Percentiles rank a stretch among this genome's conserved stretches.
Conservation (phyloP, 2,797 vertebrate genomes). For the Darevskia nairensis region DNA sequence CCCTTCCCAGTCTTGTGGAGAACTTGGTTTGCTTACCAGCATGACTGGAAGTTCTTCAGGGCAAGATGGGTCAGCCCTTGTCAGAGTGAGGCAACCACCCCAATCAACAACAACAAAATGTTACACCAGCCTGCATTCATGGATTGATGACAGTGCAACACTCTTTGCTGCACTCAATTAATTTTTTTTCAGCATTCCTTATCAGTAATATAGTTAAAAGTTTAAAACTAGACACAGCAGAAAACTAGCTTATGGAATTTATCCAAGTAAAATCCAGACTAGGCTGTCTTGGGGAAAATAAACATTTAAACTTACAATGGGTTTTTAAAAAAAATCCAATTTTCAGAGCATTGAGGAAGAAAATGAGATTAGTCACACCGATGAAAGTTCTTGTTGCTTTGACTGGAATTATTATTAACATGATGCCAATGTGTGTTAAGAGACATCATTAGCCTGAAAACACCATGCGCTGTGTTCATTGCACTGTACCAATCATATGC, state of each 20-base stretch:
- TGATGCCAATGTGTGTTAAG: background rate
- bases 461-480: rapidly evolving
- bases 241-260: slow-evolving; percentile 89
- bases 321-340: background rate
- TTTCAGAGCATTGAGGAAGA: background rate
- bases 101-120: too few relatives aligned
- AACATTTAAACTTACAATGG: slow-evolving; percentile 90
- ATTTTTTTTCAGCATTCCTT: slow-evolving; percentile 97
- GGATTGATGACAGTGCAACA: slow-evolving; percentile 41
- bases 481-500: rapidly evolving
- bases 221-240: slow-evolving; percentile 87
- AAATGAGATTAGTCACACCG: background rate
- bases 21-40: too few relatives aligned
- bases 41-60: too few relatives aligned
- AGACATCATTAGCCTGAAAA: background rate
- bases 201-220: slow-evolving; percentile 95
- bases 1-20: too few relatives aligned
- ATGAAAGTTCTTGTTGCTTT: background rate
- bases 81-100: too few relatives aligned
- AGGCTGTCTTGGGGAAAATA: slow-evolving; percentile 98
- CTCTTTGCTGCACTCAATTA: slow-evolving; percentile 96
- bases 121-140: too few relatives aligned
- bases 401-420: background rate
- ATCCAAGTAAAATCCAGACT: slow-evolving; percentile 89
- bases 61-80: too few relatives aligned